Percentiles rank a stretch among this genome's conserved stretches.
Evolutionary conservation across 2,113 vertebrate species (phyloP).

Genomic region (Gopherus flavomarginatus): DNA sequence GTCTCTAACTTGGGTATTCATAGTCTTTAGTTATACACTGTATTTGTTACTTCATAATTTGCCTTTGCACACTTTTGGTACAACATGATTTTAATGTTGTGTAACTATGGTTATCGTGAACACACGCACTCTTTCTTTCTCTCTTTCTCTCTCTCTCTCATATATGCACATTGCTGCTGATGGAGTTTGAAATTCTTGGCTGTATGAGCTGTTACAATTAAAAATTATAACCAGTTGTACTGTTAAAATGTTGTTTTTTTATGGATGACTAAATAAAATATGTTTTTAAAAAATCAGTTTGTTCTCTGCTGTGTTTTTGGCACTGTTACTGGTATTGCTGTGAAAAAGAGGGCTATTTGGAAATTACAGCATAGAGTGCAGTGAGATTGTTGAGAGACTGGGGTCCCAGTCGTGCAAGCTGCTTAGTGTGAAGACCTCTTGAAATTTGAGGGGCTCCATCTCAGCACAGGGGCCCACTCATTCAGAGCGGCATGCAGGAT

Average conservation of each 20-base stretch:
- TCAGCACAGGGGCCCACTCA: background rate
- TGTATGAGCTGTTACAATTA: conserved; percentile 62
- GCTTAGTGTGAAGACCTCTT: background rate
- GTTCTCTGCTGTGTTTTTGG: background rate
- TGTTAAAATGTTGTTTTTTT: background rate
- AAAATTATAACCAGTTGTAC: conserved; percentile 45
- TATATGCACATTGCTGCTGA: conserved; percentile 34
- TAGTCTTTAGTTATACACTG: conserved; percentile 54
- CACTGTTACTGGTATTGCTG: background rate
- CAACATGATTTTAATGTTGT: background rate
- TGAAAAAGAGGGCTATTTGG: background rate
- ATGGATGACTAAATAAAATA: background rate
- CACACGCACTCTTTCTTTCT: conserved; percentile 14
- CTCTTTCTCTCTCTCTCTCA: background rate
- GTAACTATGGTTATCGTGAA: background rate
- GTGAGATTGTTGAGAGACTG: background rate
- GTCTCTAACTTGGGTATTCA: conserved; percentile 49
- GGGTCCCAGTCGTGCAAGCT: background rate
- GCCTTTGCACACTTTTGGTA: conserved; percentile 41
- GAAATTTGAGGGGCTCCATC: background rate
- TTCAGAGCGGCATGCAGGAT: background rate
- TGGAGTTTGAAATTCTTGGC: conserved; percentile 46
- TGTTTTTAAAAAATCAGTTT: background rate
- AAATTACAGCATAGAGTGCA: background rate
- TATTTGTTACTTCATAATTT: conserved; percentile 54